Conservation (phyloP, 2,797 vertebrate species). For the Acanthornis magna region DNA sequence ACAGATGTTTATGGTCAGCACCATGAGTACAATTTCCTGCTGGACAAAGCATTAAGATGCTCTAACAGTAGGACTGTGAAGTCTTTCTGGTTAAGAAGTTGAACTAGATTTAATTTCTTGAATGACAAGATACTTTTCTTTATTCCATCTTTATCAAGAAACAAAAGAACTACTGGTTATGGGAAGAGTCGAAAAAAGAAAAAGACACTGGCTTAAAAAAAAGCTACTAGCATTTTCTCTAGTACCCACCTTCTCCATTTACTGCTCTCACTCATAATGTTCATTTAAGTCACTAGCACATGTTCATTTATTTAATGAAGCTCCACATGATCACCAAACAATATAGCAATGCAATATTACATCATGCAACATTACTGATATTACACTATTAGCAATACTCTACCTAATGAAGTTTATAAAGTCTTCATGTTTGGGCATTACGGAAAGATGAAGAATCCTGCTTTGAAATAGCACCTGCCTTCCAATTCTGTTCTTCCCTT, state of each 20-base stretch:
- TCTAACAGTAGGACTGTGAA: neutral
- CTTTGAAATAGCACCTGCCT: neutral
- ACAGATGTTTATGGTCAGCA: neutral
- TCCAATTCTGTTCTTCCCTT: neutral
- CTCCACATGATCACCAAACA: neutral
- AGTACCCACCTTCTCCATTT: neutral
- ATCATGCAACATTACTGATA: neutral
- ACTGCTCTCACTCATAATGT: neutral
- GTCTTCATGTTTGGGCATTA: neutral
- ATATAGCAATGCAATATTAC: neutral
- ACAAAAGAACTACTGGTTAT: neutral
- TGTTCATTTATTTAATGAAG: neutral
- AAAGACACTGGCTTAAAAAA: neutral
- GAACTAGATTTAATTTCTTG: constrained; percentile 38
- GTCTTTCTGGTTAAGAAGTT: constrained; percentile 26
- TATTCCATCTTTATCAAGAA: neutral
- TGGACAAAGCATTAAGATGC: constrained; percentile 1
- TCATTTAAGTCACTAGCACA: neutral
- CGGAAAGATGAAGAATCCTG: neutral
- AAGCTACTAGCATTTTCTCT: neutral
- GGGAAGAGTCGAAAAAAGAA: constrained; percentile 11
- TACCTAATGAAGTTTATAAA: neutral
- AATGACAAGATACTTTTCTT: neutral
- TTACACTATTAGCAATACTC: neutral
- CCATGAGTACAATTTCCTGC: neutral